A percentile compares a stretch with the other conserved stretches of the same genome.
phyloP scores from a whole-genome alignment of 2,113 vertebrate genomes.

The Gulo gulo region DNA sequence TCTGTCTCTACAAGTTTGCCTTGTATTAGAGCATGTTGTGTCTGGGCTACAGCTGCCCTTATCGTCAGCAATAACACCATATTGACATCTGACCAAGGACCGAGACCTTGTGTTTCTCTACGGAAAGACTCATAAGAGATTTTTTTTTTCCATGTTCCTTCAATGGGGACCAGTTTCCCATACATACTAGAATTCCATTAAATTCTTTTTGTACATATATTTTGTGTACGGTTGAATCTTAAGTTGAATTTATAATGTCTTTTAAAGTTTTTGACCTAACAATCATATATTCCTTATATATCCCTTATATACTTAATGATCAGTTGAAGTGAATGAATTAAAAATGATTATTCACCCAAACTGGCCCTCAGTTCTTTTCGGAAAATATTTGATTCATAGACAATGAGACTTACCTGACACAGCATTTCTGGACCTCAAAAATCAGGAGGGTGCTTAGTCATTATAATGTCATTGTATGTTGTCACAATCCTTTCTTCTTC shows the following conservation, averaged over 20 bases:
- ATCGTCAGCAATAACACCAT: neutral
- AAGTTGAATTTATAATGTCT: neutral
- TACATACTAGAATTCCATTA: neutral
- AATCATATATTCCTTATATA: neutral
- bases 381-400: neutral
- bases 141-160: neutral
- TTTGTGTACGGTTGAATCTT: neutral
- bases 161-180: neutral
- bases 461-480: neutral
- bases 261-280: neutral
- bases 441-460: neutral
- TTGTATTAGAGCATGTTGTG: neutral
- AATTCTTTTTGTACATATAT: neutral
- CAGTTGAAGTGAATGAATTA: neutral
- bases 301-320: neutral
- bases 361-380: neutral
- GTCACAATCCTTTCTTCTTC: neutral
- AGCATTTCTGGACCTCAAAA: neutral
- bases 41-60: rapidly evolving
- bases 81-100: neutral
- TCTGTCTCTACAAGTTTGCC: too few species aligned
- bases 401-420: neutral
- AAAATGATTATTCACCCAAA: neutral
- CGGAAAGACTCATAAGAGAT: neutral
- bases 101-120: neutral